A percentile compares a stretch with the other conserved stretches of the same genome.
phyloP scores from a whole-genome alignment of 1,140 invertebrate species.

The Tyrophagus putrescentiae region DNA sequence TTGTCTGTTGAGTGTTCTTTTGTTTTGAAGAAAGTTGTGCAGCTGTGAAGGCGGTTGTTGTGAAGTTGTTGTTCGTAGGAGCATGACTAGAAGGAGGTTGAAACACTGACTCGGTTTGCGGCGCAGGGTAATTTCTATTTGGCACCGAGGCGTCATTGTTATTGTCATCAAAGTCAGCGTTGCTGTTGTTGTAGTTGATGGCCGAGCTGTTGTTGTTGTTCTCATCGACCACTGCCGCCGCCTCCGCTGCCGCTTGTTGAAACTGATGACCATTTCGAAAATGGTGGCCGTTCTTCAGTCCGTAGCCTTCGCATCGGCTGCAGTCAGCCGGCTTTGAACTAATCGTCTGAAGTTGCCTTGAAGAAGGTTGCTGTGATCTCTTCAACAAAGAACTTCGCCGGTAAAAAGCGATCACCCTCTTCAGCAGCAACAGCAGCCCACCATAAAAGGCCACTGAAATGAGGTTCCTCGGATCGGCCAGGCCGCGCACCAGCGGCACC shows the following conservation, averaged over 20 bases:
- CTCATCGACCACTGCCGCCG: background rate
- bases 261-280: background rate
- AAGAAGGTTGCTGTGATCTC: too few species aligned
- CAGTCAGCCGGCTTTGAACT: too few species aligned
- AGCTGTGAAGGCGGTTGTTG: background rate
- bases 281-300: too few species aligned
- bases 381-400: background rate
- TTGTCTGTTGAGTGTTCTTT: background rate
- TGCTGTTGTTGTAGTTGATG: conserved; percentile 13
- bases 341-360: too few species aligned
- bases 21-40: background rate
- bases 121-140: conserved; percentile 1
- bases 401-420: conserved; percentile 3
- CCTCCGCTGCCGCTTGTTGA: background rate
- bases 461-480: conserved; percentile 58
- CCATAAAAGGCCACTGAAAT: conserved; percentile 53
- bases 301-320: too few species aligned
- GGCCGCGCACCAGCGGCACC: conserved; percentile 55
- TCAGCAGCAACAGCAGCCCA: conserved; percentile 21
- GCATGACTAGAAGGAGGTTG: background rate
- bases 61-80: background rate
- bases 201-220: background rate
- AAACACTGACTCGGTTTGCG: too few species aligned
- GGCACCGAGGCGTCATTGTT: conserved; percentile 2
- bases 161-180: conserved; percentile 9